A percentile compares a stretch with the other conserved stretches of the same genome.
These are phyloP conservation scores for Thera obeliscata DNA, from an alignment of 2,888 invertebrate genomes.

Conservation along the genomic window DNA sequence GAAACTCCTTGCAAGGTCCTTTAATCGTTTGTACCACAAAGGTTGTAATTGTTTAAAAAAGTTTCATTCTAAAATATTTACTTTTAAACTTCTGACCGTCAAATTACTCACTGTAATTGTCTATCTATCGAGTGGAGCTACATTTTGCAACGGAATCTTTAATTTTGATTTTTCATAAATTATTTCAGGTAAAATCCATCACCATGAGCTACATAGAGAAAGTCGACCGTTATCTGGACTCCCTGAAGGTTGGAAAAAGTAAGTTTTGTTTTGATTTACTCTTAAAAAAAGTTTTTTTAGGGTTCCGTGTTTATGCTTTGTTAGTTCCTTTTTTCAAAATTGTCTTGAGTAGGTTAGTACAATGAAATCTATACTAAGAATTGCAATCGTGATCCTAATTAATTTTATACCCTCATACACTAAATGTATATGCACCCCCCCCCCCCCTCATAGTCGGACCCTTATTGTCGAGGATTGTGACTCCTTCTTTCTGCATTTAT, in stretches of 20 bases:
- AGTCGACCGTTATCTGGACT: conserved; percentile 75
- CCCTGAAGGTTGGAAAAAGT: conserved; percentile 79
- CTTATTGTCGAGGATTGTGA: too few relatives aligned
- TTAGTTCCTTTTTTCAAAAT: too few relatives aligned
- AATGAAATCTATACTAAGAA: too few relatives aligned
- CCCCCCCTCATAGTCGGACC: too few relatives aligned
- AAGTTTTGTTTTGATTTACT: conserved; percentile 49
- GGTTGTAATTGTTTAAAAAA: background rate
- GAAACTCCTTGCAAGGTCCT: too few relatives aligned
- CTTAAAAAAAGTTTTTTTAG: too few relatives aligned
- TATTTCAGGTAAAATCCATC: conserved; percentile 52
- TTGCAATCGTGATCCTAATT: too few relatives aligned
- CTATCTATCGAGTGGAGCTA: background rate
- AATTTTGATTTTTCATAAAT: conserved; percentile 28
- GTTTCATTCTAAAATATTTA: background rate
- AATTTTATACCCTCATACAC: too few relatives aligned
- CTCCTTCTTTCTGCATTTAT: too few relatives aligned
- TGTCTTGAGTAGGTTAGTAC: too few relatives aligned
- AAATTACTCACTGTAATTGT: background rate
- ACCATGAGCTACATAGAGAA: conserved; percentile 77
- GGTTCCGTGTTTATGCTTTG: too few relatives aligned
- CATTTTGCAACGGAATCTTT: background rate
- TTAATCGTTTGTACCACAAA: background rate
- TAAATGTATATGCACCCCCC: too few relatives aligned
- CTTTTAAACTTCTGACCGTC: background rate